Base-by-base conservation (phyloP, 2,113 vertebrate species). In the Brachionichthys hirsutus region DNA sequence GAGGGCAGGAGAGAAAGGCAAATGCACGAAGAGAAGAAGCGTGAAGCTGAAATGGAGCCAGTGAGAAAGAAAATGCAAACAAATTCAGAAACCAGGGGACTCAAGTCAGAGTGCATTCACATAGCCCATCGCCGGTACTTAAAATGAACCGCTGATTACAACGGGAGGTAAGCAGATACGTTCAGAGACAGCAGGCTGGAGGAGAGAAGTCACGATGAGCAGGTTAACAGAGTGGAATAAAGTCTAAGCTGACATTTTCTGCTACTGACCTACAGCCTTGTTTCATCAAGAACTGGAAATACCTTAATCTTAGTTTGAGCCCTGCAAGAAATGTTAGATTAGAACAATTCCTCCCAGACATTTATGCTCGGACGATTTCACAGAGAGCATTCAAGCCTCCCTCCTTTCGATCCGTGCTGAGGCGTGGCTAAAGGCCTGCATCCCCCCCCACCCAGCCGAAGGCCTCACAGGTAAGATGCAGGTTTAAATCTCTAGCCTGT, bases 1-100 rank as follows among this genome's bases (percentile, higher is more conserved):
- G 72, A 85, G 81, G 80, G 81, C 65, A 13, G 68, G 67, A 78
- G 66, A 84, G 70, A 71, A 68, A 77, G 68, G 70, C 65, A 14
- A 79, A 58, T 54, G 78, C 70, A 73, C 76, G 53, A 50, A 73
- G 70, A 81, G 70, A 81, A 58, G 62, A 63, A 20, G 51, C 51
- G 52, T 20, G 54, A 83, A 83, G 84, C 80, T 67, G 82, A 80
- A 73, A 87, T 84, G 80, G 76, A 85, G 83, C 66, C 77, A 67
- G 78, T 75, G 55, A 82, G 81, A 82, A 77, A 73, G 77, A 62
- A 83, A 79, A 80, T 61, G 70, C 41, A 55, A 41, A 66, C 71
- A 77, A 67, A 78, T 70, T 60, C 78, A 74, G 74, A 73, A 50
- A 60, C 36, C 46, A 22, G 45, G 62, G 19, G 60, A 67, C 60